Evolutionary conservation across 2,888 invertebrate species (phyloP), one percentile per base, ranked within the genome.

Genomic region (Aporophyla lueneburgensis): DNA sequence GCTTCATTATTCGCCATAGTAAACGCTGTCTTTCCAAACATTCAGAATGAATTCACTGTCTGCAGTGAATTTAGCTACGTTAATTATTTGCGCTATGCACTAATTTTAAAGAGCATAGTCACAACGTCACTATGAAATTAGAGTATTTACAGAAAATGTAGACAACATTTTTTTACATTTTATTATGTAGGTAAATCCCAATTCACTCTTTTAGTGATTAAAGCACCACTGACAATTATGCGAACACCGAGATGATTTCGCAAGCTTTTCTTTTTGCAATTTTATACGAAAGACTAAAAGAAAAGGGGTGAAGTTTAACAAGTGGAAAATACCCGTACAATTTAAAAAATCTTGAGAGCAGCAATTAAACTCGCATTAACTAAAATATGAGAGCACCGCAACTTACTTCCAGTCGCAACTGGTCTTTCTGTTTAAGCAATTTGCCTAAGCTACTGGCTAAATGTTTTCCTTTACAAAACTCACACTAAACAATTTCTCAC

Each of bases 401-500:
- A 91, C 89, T 92, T 90, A 83, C 77, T 82, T 68, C 74, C 74
- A 73, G 27, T 81, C 59, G 71, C 81, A 81, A 85, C 87, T 85
- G 84, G 80, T 87, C 81, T 86, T 83, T 85, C 86, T 91, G 88
- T 90, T 92, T 93, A 92, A 94, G 92, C 93, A 94, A 95, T 95
- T 95, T 95, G 93, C 93, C 90, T 95, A 96, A 96, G 94, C 95
- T 94, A 91, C 92, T 93, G 86, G 92, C 93, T 93, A 95, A 96
- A 95, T 95, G 94, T 96, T 96, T 95, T 96, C 95, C 95, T 95
- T 95, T 93, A 91, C 91, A 89, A 90, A 95, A 96, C 95, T 96
- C 92, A 94, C 93, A 95, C 95, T 95, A 94, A 96, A 96, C 95
- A 94, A 95, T 95, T 94, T 94, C 94, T 93, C 93, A 90, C 92